These are phyloP conservation scores for Laupala kohalensis DNA, from an alignment of 1,140 invertebrate species.

Conservation along the genomic window DNA sequence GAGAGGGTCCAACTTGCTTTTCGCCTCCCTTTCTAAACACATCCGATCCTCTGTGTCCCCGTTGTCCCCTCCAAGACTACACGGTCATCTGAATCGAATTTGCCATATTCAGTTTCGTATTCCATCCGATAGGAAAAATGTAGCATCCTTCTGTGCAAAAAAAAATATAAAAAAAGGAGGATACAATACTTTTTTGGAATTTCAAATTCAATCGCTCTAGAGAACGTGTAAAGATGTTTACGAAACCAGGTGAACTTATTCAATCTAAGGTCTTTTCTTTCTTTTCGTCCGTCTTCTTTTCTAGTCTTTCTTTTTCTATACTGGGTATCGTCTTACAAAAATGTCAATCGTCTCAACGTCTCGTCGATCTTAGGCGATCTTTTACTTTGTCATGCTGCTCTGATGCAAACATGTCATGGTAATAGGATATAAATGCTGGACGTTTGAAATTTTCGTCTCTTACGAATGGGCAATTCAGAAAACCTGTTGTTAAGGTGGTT, in stretches of 20 bases:
- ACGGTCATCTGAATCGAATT: neutral
- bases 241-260: neutral
- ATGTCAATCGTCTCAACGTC: no score
- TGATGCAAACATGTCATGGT: no score
- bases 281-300: neutral
- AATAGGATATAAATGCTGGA: no score
- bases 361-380: no score
- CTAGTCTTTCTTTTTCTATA: no score
- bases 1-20: no score
- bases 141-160: slow-evolving; percentile 1
- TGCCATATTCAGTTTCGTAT: neutral
- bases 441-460: neutral
- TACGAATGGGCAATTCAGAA: neutral
- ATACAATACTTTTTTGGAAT: slow-evolving; percentile 11
- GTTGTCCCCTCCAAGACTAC: neutral
- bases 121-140: slow-evolving; percentile 5
- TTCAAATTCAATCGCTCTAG: neutral
- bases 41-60: no score
- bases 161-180: neutral
- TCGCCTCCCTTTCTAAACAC: no score
- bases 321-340: no score
- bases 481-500: neutral
- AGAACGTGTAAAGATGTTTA: neutral
- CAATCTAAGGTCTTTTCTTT: neutral
- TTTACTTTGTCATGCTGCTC: no score